These are phyloP conservation scores for Xenopus laevis DNA, from an alignment of 2,113 vertebrate genomes.

Conservation along the genomic window DNA sequence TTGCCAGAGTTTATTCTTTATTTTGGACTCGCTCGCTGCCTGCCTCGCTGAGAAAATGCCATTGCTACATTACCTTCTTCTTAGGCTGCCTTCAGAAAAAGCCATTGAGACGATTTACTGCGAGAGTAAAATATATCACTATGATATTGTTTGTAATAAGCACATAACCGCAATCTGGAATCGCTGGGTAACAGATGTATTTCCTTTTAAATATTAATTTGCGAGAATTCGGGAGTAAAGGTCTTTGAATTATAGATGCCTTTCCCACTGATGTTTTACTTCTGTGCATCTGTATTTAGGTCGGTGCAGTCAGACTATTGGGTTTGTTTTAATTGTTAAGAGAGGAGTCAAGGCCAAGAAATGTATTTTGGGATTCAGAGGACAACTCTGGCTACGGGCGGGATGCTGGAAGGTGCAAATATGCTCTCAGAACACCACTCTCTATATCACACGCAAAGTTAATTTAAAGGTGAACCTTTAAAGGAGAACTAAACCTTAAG, in stretches of 20 bases:
- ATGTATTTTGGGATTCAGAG: too few species aligned
- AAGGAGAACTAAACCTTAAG: too few species aligned
- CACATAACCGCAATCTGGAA: slow-evolving; percentile 24
- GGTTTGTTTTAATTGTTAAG: background rate
- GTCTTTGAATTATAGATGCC: slow-evolving; percentile 34
- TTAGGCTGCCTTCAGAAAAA: slow-evolving; percentile 30
- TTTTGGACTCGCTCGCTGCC: background rate
- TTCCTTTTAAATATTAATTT: slow-evolving; percentile 41
- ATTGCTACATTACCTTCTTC: slow-evolving; percentile 20
- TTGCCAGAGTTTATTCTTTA: slow-evolving; percentile 16
- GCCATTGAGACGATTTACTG: slow-evolving; percentile 34
- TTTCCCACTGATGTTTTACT: background rate
- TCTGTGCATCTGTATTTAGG: background rate
- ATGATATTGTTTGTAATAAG: slow-evolving; percentile 34
- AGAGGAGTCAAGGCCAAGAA: too few species aligned
- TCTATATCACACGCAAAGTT: too few species aligned
- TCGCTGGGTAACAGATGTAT: slow-evolving; percentile 38
- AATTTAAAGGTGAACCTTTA: too few species aligned
- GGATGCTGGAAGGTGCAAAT: too few species aligned
- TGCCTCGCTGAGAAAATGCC: background rate
- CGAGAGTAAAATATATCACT: slow-evolving; percentile 20
- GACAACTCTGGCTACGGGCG: too few species aligned
- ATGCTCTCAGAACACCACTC: too few species aligned
- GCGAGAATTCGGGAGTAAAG: slow-evolving; percentile 27
- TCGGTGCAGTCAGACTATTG: background rate